phyloP scores from a whole-genome alignment of 35 echinoderm and acorn worm species.

The Anneissia japonica region DNA sequence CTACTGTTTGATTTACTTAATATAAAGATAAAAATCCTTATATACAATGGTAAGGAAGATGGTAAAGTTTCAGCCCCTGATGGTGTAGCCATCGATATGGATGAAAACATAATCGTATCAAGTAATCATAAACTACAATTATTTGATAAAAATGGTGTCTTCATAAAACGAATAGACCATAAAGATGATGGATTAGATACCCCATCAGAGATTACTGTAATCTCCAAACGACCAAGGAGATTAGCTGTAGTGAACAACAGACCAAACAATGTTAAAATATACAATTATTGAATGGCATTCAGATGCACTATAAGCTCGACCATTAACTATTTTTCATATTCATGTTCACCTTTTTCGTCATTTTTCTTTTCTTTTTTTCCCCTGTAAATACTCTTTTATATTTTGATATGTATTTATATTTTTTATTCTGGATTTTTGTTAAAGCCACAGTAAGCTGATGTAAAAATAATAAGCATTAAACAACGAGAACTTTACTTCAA shows the following conservation, averaged over 20 bases:
- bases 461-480: no score
- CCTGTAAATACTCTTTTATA: no score
- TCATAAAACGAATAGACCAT: not conserved
- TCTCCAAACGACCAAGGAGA: not conserved
- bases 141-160: not conserved
- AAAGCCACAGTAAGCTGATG: no score
- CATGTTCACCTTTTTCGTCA: no score
- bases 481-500: no score
- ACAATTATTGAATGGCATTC: not conserved
- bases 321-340: no score
- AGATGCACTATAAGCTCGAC: no score
- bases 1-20: not conserved
- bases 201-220: not conserved
- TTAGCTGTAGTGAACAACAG: not conserved
- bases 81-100: not conserved
- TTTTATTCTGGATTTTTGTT: no score
- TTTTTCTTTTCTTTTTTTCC: no score
- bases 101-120: not conserved
- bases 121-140: not conserved
- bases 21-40: not conserved
- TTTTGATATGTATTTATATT: no score
- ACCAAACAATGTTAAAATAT: not conserved
- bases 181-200: not conserved
- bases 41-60: not conserved
- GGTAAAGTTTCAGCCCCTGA: not conserved